A percentile compares a stretch with the other conserved stretches of the same genome.
These are phyloP conservation scores for Darevskia nairensis DNA, from an alignment of 2,797 vertebrate species.

Conservation along the genomic window DNA sequence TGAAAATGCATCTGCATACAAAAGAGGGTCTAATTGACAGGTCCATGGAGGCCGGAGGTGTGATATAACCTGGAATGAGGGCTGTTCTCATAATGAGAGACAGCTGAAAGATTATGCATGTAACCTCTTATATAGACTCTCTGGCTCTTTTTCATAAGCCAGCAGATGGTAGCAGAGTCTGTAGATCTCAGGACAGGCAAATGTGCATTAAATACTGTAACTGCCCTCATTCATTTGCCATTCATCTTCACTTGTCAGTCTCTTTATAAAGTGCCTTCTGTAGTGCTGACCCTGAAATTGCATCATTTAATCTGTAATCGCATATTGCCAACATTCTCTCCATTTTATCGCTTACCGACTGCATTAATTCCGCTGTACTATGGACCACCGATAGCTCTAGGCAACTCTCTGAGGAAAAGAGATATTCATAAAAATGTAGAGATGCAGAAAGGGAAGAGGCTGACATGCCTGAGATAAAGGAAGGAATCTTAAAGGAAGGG, in stretches of 20 bases:
- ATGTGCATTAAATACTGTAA: conserved; percentile 26
- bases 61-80: conserved; percentile 55
- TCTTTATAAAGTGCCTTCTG: conserved; percentile 53
- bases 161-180: conserved; percentile 79
- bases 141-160: conserved; percentile 62
- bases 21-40: conserved; percentile 52
- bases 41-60: conserved; percentile 54
- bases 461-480: conserved; percentile 12
- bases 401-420: conserved; percentile 32
- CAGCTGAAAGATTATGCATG: conserved; percentile 55
- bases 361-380: conserved; percentile 52
- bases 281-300: conserved; percentile 68
- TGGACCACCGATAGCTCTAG: conserved; percentile 40
- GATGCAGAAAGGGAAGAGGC: not conserved
- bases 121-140: conserved; percentile 50
- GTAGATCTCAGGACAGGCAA: conserved; percentile 46
- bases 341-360: conserved; percentile 58
- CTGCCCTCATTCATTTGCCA: conserved; percentile 54
- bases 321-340: conserved; percentile 58
- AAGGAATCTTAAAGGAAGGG: not conserved
- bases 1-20: conserved; percentile 47
- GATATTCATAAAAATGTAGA: conserved; percentile 36
- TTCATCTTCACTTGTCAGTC: conserved; percentile 62
- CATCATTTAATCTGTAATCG: conserved; percentile 71
- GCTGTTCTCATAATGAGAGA: conserved; percentile 51